Conservation (phyloP, 1,140 invertebrate species). For the Ips typographus region DNA sequence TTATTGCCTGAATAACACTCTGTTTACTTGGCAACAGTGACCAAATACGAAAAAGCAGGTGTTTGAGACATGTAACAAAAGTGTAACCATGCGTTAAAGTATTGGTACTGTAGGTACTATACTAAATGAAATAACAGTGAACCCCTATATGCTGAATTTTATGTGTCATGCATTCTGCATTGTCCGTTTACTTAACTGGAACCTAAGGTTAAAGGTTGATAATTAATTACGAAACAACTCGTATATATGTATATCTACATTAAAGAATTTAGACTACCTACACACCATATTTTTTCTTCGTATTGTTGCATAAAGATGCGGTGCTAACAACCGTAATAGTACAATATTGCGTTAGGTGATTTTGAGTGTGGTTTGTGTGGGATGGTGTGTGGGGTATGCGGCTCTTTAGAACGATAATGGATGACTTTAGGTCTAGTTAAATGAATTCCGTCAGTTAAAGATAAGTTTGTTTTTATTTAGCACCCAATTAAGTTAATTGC, state of each 20-base stretch:
- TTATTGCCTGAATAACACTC: too few species aligned
- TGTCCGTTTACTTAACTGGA: neutral
- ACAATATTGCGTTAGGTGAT: neutral
- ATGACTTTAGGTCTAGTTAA: neutral
- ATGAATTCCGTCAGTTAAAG: neutral
- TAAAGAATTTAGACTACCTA: conserved; percentile 23
- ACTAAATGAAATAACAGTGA: too few species aligned
- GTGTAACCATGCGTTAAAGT: too few species aligned
- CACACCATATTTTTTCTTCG: conserved; percentile 8
- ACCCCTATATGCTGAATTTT: too few species aligned
- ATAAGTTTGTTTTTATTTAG: neutral
- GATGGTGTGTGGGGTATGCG: conserved; percentile 3
- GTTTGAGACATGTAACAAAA: too few species aligned
- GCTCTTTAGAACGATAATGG: conserved; percentile 4
- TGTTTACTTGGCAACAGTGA: too few species aligned
- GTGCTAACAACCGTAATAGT: conserved; percentile 16
- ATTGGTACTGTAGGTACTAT: too few species aligned
- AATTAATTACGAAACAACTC: conserved; percentile 12
- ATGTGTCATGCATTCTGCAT: too few species aligned
- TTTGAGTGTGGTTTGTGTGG: conserved; percentile 4
- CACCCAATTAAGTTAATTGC: neutral
- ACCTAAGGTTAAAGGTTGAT: conserved; percentile 21
- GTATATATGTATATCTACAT: neutral
- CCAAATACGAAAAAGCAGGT: too few species aligned
- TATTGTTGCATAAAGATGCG: conserved; percentile 20